Evolutionary conservation across 2,113 vertebrate genomes (phyloP).

Genomic region (Tamias sibiricus): DNA sequence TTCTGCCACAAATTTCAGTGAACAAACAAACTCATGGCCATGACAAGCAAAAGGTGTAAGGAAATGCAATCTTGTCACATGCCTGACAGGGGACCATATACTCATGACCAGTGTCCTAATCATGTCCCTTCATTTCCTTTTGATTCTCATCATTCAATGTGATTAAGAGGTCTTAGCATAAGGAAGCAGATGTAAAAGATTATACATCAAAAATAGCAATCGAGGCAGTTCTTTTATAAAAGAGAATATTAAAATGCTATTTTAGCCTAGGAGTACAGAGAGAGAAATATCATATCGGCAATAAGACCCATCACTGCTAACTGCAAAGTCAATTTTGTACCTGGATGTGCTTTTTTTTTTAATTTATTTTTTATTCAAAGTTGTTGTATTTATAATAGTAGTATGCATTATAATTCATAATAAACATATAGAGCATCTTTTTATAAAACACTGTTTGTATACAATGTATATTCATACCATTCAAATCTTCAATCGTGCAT

Average conservation of each 20-base stretch:
- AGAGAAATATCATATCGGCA: not conserved
- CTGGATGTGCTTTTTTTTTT: constrained; percentile 27
- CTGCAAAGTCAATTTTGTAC: not conserved
- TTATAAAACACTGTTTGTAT: no score
- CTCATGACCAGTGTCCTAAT: not conserved
- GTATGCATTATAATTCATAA: no score
- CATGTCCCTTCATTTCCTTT: not conserved
- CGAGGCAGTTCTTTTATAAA: not conserved
- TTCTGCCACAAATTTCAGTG: not conserved
- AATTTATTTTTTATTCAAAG: no score
- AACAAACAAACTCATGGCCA: not conserved
- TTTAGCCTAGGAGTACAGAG: not conserved
- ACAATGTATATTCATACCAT: no score
- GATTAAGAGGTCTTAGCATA: not conserved
- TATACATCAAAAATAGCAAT: not conserved
- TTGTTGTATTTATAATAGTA: no score
- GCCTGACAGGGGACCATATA: not conserved
- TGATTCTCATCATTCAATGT: not conserved
- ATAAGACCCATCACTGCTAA: not conserved
- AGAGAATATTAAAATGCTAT: not conserved
- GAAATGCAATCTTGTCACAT: not conserved
- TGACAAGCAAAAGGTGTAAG: not conserved
- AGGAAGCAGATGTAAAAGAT: not conserved
- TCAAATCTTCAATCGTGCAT: no score
- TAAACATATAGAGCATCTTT: no score